A percentile compares a stretch with the other conserved stretches of the same genome.
Conservation (phyloP, 1,140 invertebrate species). For the Sarcophaga bullata region DNA sequence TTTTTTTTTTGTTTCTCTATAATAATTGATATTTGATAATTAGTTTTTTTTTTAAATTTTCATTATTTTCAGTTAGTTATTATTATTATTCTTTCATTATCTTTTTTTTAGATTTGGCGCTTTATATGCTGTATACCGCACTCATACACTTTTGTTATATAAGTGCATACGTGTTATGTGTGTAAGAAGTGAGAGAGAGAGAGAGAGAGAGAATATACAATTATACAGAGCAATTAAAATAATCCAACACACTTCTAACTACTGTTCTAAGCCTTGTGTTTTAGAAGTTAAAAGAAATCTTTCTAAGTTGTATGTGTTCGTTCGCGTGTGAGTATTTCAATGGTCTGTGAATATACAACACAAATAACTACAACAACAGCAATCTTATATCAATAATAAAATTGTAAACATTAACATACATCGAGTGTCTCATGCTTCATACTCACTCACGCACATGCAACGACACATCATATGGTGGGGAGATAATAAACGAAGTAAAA, state of each 20-base stretch:
- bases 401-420: slow-evolving; percentile 38
- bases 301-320: background rate
- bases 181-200: too few relatives aligned
- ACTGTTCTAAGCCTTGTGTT: slow-evolving; percentile 2
- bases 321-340: background rate
- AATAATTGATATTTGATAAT: background rate
- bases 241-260: background rate
- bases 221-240: slow-evolving; percentile 2
- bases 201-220: background rate
- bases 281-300: background rate
- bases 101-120: background rate
- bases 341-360: background rate
- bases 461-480: background rate
- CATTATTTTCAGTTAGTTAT: background rate
- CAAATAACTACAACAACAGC: background rate
- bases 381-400: slow-evolving; percentile 30
- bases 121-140: background rate
- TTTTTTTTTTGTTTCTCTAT: background rate
- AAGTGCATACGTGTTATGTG: too few relatives aligned
- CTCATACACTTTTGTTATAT: background rate
- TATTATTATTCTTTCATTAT: background rate
- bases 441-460: background rate
- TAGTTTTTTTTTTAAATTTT: background rate
- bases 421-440: background rate
- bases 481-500: slow-evolving; percentile 22